Evolutionary conservation across 2,888 invertebrate species (phyloP).

Genomic region (Protula sp.): DNA sequence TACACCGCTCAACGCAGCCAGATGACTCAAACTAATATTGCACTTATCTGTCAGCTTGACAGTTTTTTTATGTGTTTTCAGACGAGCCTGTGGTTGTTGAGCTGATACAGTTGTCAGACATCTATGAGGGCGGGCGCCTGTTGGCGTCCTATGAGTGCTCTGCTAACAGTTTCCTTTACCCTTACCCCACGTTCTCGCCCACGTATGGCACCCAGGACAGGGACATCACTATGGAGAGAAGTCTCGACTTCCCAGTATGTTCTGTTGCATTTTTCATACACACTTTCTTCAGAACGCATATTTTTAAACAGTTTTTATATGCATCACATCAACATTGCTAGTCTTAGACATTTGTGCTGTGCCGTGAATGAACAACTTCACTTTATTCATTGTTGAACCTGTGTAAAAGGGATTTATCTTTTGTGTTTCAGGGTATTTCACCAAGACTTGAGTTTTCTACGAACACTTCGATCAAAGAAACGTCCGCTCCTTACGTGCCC

Average conservation of each 20-base stretch:
- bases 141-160: constrained; percentile 45
- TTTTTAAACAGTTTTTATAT: too few species aligned
- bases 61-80: not conserved
- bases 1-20: too few species aligned
- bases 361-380: too few species aligned
- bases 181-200: constrained; percentile 42
- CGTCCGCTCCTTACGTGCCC: constrained; percentile 23
- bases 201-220: constrained; percentile 39
- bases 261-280: not conserved
- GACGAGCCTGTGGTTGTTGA: constrained; percentile 8
- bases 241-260: constrained; percentile 50
- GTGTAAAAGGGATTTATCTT: too few species aligned
- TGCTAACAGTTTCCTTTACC: constrained; percentile 50
- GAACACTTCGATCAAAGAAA: constrained; percentile 43
- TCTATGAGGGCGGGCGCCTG: constrained; percentile 31
- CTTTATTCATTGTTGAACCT: too few species aligned
- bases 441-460: constrained; percentile 51
- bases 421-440: constrained; percentile 45
- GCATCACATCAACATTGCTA: too few species aligned
- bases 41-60: too few species aligned
- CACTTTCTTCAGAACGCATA: too few species aligned
- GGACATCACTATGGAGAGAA: constrained; percentile 43
- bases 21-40: too few species aligned
- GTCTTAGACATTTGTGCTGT: too few species aligned
- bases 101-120: constrained; percentile 9